These are phyloP conservation scores for Saccopteryx leptura DNA, from an alignment of 2,113 vertebrate genomes.

Conservation along the genomic window DNA sequence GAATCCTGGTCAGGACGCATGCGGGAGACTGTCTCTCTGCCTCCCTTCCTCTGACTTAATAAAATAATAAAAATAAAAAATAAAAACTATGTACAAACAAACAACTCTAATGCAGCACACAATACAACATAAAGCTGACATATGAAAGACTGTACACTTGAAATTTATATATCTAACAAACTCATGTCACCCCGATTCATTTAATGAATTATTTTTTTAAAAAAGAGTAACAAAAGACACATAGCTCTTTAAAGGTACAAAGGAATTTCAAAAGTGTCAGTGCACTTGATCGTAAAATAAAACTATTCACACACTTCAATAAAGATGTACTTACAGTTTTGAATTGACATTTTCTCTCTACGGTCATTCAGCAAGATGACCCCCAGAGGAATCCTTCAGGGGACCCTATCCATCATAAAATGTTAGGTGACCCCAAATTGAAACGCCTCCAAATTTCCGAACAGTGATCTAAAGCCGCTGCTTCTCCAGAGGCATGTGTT, in stretches of 20 bases:
- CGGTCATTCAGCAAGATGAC: neutral
- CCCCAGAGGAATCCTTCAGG: no score
- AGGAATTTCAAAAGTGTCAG: no score
- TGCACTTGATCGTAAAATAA: neutral
- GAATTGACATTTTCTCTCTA: neutral
- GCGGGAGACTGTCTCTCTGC: no score
- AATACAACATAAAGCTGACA: neutral
- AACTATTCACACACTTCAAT: neutral
- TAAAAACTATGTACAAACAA: no score
- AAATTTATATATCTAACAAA: neutral
- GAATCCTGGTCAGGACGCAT: no score
- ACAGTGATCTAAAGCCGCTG: neutral
- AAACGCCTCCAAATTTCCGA: neutral
- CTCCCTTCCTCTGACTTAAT: no score
- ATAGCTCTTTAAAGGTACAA: neutral
- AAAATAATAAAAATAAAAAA: no score
- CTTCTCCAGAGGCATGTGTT: neutral
- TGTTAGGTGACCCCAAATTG: neutral
- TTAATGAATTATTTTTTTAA: neutral
- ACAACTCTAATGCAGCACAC: neutral
- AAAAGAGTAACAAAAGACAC: neutral
- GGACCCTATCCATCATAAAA: neutral
- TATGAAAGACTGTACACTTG: neutral
- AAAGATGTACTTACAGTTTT: neutral
- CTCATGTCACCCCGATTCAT: neutral